Base-by-base conservation (phyloP, 2,888 invertebrate species). In the Ditula angustiorana region DNA sequence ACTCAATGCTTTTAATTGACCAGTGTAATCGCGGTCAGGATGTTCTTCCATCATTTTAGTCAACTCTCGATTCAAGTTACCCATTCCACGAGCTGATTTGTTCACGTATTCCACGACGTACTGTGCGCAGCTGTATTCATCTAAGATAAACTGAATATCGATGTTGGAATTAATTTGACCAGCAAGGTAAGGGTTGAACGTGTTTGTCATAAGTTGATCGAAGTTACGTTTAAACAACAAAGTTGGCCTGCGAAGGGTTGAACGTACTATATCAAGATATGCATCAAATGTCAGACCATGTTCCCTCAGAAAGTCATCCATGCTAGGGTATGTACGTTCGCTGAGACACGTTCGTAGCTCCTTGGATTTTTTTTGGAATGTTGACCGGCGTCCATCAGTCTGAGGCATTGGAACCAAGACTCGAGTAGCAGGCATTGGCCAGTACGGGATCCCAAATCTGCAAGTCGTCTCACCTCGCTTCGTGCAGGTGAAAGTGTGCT, bases 31-130 rank as follows among this genome's bases (percentile, higher is more conserved):
- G 2, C 19, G 67, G n/a, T 76, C 69, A 7, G 74, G 75, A 71
- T 76, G 70, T 16, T 77, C 74, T 67, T 75, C 44, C 75, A 75
- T 72, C 66, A 76, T 70, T 26, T 71, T 69, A 21, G 76, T 74
- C 11, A 85, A 68, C 74, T 80, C 63, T 5, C 77, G 70, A 70
- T 74, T 72, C 28, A 86, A 62, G 66, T 82, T 71, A 69, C 82
- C 75, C 59, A 81, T 73, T 46, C 83, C 81, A 71, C 79, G 70
- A 60, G 79, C 76, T 23, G 79, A 71, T 72, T 85, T 83, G 61
- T 84, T 86, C 1, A 86, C 76, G 53, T 81, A 85, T 46, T 86
- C 83, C 23, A 79, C 79, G 52, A 87, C 86, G 23, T 74, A 75
- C 66, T 71, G 19, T 69, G 77, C 77, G 68, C 75, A 77, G 69